These are phyloP conservation scores for Clavelina lepadiformis DNA, from an alignment of 23 tunicate genomes.

Conservation along the genomic window DNA sequence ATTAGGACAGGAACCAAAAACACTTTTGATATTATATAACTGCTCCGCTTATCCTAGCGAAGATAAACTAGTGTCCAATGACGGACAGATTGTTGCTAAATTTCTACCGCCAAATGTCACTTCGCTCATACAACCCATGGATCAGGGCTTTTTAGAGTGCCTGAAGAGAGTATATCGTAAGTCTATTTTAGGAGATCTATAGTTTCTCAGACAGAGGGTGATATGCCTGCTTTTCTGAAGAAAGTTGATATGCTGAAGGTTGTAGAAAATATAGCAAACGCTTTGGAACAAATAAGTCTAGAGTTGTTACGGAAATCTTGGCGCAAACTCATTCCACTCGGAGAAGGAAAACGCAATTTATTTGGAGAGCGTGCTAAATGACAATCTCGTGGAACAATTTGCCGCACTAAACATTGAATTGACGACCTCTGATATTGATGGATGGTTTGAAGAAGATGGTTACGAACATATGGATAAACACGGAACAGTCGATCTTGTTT, in stretches of 20 bases:
- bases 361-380: constrained; percentile 13
- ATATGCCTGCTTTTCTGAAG: neutral
- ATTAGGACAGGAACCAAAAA: constrained; percentile 13
- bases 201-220: neutral
- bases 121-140: constrained; percentile 19
- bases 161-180: neutral
- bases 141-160: constrained; percentile 5
- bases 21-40: constrained; percentile 17
- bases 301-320: neutral
- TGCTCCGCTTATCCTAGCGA: constrained; percentile 12
- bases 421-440: no score
- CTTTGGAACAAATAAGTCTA: constrained; percentile 3
- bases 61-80: constrained; percentile 1
- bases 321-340: constrained; percentile 7
- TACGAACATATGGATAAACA: no score
- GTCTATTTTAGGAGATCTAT: neutral
- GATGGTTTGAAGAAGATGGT: no score
- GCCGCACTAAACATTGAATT: no score
- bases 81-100: constrained; percentile 11
- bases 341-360: no score
- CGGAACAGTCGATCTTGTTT: no score
- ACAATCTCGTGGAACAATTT: constrained; percentile 1
- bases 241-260: constrained; percentile 8
- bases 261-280: constrained; percentile 7
- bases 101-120: constrained; percentile 22